Conservation (phyloP, 2,113 vertebrate genomes). For the Manacus vitellinus region DNA sequence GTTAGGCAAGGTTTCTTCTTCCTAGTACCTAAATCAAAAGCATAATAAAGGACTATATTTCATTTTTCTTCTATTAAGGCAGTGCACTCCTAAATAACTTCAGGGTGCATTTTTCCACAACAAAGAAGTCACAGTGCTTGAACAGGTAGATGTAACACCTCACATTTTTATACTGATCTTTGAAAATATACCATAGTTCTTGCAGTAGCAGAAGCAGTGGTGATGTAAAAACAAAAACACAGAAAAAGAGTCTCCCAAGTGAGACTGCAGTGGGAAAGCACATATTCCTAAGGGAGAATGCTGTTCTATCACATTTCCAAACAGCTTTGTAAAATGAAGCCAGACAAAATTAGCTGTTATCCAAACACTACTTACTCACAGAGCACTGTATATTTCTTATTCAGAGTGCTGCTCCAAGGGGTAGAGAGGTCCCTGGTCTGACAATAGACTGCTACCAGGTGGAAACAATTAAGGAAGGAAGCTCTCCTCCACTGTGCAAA, state of each 20-base stretch:
- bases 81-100: not conserved
- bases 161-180: slow-evolving; percentile 1
- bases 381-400: not conserved
- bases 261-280: slow-evolving; percentile 1
- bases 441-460: slow-evolving; percentile 55
- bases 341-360: not conserved
- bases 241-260: not conserved
- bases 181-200: slow-evolving; percentile 12
- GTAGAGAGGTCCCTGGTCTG: slow-evolving; percentile 12
- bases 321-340: slow-evolving; percentile 31
- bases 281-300: slow-evolving; percentile 13
- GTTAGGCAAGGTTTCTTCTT: not conserved
- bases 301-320: slow-evolving; percentile 42
- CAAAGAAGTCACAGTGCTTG: not conserved
- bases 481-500: slow-evolving; percentile 16
- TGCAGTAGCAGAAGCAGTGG: slow-evolving; percentile 4
- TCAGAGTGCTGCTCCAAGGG: not conserved
- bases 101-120: not conserved
- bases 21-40: not conserved
- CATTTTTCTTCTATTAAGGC: not conserved
- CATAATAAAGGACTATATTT: not conserved
- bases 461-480: slow-evolving; percentile 68
- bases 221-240: not conserved
- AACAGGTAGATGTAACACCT: not conserved
- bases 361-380: not conserved